A percentile compares a stretch with the other conserved stretches of the same genome.
These are phyloP conservation scores for Aratinga solstitialis DNA, from an alignment of 2,797 vertebrate genomes.

Conservation along the genomic window DNA sequence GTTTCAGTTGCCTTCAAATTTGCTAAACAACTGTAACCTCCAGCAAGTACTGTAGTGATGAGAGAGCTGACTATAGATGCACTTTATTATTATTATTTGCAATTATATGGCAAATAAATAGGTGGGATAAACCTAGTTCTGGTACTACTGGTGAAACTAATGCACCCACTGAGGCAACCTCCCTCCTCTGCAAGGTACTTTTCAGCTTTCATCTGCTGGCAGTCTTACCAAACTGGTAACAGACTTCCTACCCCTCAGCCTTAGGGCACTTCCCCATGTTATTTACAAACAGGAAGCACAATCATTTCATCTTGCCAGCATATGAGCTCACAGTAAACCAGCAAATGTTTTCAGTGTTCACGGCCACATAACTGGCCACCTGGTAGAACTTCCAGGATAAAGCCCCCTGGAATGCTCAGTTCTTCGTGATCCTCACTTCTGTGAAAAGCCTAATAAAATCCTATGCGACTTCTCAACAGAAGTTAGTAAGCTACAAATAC, in stretches of 20 bases:
- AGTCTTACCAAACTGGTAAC: not conserved
- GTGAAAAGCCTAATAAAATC: not conserved
- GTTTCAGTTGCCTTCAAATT: not conserved
- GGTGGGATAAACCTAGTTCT: not conserved
- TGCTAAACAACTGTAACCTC: not conserved
- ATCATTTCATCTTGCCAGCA: not conserved
- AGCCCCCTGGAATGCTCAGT: not conserved
- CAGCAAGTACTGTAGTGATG: not conserved
- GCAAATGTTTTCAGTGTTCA: not conserved
- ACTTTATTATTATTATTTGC: not conserved
- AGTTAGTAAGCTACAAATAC: not conserved
- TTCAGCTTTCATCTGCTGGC: not conserved
- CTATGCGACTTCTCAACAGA: not conserved
- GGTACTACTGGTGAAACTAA: not conserved
- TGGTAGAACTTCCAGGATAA: not conserved
- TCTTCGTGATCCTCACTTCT: not conserved
- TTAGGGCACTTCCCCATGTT: not conserved
- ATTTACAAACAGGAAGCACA: not conserved
- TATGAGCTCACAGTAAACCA: not conserved
- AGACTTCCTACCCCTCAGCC: not conserved
- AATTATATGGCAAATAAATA: not conserved
- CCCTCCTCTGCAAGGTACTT: not conserved
- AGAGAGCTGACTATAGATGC: not conserved
- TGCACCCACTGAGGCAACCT: not conserved
- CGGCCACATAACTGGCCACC: not conserved